phyloP scores from a whole-genome alignment of 1,140 invertebrate species.

The Periplaneta americana region DNA sequence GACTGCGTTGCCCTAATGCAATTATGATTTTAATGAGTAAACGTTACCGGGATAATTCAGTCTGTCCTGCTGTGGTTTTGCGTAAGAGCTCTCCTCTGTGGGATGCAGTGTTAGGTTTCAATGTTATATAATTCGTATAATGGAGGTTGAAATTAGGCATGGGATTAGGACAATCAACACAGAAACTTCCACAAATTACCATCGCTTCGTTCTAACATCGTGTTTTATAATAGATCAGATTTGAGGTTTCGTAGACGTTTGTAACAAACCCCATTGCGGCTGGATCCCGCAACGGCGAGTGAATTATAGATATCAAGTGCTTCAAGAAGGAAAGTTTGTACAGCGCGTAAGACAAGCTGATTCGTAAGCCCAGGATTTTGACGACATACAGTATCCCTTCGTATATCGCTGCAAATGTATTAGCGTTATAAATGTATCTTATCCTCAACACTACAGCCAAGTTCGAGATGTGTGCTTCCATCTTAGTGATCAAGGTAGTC shows the following conservation, averaged over 20 bases:
- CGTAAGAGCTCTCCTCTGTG: background rate
- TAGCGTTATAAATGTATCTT: too few species aligned
- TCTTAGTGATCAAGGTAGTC: too few species aligned
- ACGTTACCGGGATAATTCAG: background rate
- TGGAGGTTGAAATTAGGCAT: background rate
- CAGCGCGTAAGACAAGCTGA: too few species aligned
- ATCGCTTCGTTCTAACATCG: too few species aligned
- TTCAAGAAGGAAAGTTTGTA: too few species aligned
- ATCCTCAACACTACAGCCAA: too few species aligned
- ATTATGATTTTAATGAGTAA: background rate
- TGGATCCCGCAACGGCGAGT: background rate
- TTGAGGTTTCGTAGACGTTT: too few species aligned
- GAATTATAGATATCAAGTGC: background rate
- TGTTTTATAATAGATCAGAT: background rate
- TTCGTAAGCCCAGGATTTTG: too few species aligned
- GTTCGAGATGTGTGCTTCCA: too few species aligned
- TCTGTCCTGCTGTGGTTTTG: background rate
- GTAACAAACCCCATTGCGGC: background rate
- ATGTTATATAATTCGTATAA: background rate
- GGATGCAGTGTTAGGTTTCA: background rate
- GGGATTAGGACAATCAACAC: background rate
- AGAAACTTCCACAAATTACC: background rate
- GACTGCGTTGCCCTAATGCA: background rate
- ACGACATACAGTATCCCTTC: too few species aligned
- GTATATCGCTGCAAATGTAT: too few species aligned